Conservation (phyloP, 2,888 invertebrate genomes). For the Pterostichus niger region DNA sequence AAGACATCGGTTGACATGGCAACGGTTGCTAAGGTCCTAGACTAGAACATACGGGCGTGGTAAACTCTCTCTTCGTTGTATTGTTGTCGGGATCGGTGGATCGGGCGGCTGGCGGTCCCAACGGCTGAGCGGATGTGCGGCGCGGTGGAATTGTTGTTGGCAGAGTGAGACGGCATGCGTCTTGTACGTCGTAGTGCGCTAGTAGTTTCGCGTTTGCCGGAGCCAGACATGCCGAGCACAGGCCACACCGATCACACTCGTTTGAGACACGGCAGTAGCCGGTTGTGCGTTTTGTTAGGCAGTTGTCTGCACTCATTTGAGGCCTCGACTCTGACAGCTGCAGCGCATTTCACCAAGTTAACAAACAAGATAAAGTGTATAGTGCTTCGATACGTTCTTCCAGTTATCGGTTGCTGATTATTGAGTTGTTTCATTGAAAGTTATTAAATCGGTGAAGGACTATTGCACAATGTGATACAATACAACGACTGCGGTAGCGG, state of each 20-base stretch:
- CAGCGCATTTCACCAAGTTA: background rate
- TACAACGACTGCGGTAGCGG: background rate
- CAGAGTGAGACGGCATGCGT: slow-evolving; percentile 56
- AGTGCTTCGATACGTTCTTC: background rate
- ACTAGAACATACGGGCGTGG: slow-evolving; percentile 70
- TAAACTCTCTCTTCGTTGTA: slow-evolving; percentile 59
- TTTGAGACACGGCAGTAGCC: slow-evolving; percentile 6
- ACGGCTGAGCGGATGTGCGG: slow-evolving; percentile 32
- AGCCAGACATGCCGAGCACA: slow-evolving; percentile 12
- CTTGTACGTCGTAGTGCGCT: slow-evolving; percentile 40
- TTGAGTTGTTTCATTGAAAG: slow-evolving; percentile 1
- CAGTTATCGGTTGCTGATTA: slow-evolving; percentile 1
- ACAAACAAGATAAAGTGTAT: slow-evolving; percentile 1
- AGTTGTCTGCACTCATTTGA: background rate
- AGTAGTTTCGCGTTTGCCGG: slow-evolving; percentile 36
- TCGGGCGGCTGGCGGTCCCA: background rate
- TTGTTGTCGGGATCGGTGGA: slow-evolving; percentile 48
- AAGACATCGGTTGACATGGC: slow-evolving; percentile 72
- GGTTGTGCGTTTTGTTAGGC: background rate
- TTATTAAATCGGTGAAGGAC: slow-evolving; percentile 27
- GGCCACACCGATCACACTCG: slow-evolving; percentile 58
- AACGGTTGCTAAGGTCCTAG: slow-evolving; percentile 73
- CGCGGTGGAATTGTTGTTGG: slow-evolving; percentile 29
- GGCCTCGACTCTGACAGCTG: background rate
- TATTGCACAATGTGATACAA: slow-evolving; percentile 24